A percentile compares a stretch with the other conserved stretches of the same genome.
These are phyloP conservation scores for Pygoscelis adeliae DNA, from an alignment of 2,113 vertebrate genomes.

Conservation along the genomic window DNA sequence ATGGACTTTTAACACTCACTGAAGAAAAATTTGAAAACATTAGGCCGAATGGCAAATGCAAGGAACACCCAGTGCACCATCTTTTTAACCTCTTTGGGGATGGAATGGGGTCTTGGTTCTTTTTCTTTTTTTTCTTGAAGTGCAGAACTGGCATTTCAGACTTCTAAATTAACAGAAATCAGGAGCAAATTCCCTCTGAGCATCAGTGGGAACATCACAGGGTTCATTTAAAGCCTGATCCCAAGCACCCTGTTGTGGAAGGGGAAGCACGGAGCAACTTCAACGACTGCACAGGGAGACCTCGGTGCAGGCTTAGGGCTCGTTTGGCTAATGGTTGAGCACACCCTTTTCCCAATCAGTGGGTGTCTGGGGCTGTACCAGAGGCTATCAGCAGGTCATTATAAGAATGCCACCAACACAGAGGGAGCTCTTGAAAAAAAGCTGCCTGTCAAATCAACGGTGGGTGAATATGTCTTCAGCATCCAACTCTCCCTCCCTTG, in stretches of 20 bases:
- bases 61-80: fast-evolving
- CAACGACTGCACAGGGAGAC: fast-evolving
- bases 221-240: neutral
- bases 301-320: fast-evolving
- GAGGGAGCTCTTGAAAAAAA: neutral
- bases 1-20: neutral
- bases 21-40: neutral
- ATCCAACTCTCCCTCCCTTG: neutral
- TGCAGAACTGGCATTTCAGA: neutral
- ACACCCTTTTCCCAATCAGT: neutral
- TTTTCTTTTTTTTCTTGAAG: neutral
- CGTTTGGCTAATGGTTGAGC: neutral
- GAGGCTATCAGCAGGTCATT: neutral
- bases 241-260: fast-evolving
- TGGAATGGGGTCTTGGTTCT: neutral
- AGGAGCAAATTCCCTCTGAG: neutral
- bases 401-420: neutral
- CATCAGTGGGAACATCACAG: neutral
- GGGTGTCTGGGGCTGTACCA: neutral
- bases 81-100: neutral
- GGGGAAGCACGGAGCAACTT: fast-evolving
- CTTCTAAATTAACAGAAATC: neutral
- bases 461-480: neutral
- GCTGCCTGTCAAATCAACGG: neutral
- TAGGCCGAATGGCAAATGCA: neutral